Conservation (phyloP, 2,113 vertebrate species). For the Colius striatus region DNA sequence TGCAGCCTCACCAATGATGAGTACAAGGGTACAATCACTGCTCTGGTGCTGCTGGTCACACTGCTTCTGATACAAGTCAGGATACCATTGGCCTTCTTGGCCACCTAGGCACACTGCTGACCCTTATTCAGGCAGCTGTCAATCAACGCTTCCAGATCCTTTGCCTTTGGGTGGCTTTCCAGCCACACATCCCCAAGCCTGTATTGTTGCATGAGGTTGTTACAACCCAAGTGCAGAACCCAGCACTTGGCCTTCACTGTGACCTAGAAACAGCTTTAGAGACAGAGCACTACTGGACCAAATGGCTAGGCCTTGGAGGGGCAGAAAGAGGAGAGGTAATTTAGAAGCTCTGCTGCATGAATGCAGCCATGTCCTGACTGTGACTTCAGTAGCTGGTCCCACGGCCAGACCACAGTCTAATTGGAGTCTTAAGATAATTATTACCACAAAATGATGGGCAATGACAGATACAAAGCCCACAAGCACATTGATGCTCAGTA, state of each 20-base stretch:
- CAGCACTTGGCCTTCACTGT: neutral
- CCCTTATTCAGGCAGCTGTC: no score
- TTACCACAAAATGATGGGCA: neutral
- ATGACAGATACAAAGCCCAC: neutral
- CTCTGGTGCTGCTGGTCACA: no score
- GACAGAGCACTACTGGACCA: neutral
- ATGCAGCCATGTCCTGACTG: neutral
- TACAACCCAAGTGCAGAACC: no score
- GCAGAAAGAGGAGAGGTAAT: neutral
- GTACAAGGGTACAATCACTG: no score
- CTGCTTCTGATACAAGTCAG: no score
- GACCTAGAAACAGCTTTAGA: neutral
- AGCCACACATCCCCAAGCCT: no score
- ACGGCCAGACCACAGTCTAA: neutral
- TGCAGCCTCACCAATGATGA: no score
- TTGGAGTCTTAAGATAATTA: neutral
- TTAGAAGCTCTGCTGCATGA: neutral
- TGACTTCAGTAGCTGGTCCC: neutral
- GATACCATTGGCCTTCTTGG: no score
- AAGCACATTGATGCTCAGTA: neutral
- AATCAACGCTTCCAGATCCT: no score
- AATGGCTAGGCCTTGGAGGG: neutral
- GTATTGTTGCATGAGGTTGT: no score
- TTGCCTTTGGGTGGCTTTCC: no score
- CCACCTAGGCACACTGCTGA: no score